Evolutionary conservation across 2,113 vertebrate species (phyloP), one percentile per base, ranked within the genome.

Genomic region (Varanus salvator): DNA sequence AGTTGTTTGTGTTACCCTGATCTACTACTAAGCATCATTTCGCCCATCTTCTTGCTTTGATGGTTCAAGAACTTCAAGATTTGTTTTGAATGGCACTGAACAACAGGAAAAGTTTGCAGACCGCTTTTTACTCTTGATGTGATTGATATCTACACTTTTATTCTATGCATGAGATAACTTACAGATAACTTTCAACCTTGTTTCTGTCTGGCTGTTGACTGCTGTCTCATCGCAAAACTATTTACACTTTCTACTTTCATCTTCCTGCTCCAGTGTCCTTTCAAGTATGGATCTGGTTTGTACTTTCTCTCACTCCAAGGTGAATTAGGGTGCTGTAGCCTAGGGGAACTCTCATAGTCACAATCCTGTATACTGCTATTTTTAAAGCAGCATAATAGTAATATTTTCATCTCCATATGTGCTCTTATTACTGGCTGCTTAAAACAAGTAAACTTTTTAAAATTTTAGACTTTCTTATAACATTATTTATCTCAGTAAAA

Each of bases 1-100:
- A 21, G 85, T 91, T 89, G 44, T 84, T 90, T 82, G 88, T 89
- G 81, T 64, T 68, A 91, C 54, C 60, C 89, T 82, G 82, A 23
- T 8, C 25, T 64, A 69, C 60, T 31, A 71, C 82, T 50, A 81
- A 84, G 75, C 60, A 34, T 80, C 38, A n/a, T 50, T 66, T 76
- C 64, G 6, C 31, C 31, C 31, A 38, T 23, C 4, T 77, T 31
- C 44, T 84, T 76, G 52, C 57, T 69, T 52, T 77, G 50, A 72
- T 57, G 60, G 57, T 89, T 89, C 72, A 89, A 77, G 60, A 89
- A 54, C 44, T 68, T 89, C 57, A 50, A 76, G 60, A 66, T 76
- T 89, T 89, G 19, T 8, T 84, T 77, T 78, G 14, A 89, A 84
- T 84, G 60, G 44, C 88, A 68, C 14, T 77, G 31, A 77, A 77